A percentile compares a stretch with the other conserved stretches of the same genome.
Evolutionary conservation across 2,113 vertebrate genomes (phyloP).

Genomic region (Pachypanchax playfairii): DNA sequence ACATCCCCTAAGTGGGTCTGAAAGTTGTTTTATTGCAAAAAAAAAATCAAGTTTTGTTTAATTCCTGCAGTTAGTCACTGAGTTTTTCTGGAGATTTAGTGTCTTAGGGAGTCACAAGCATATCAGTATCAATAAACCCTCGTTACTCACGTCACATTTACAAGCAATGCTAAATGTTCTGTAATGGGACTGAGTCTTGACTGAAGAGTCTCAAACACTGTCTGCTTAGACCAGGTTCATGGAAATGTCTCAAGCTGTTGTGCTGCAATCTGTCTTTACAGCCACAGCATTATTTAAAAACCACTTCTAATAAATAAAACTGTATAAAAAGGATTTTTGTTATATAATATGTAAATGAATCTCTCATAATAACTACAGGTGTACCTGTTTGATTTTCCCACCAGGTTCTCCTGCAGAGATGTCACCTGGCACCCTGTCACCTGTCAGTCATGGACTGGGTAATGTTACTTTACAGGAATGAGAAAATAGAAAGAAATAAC

Average conservation of each 20-base stretch:
- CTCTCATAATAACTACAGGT: too few species aligned
- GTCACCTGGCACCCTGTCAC: constrained; percentile 93
- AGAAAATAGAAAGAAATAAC: neutral
- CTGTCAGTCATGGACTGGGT: constrained; percentile 95
- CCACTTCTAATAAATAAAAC: too few species aligned
- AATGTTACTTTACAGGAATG: constrained; percentile 28
- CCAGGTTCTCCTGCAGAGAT: constrained; percentile 96
- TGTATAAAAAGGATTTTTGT: too few species aligned
- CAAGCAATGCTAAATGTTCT: neutral
- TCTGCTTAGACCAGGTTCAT: neutral
- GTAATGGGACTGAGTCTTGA: neutral
- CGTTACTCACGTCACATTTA: neutral
- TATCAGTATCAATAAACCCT: too few species aligned
- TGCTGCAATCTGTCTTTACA: neutral
- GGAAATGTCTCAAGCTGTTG: too few species aligned
- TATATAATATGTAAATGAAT: too few species aligned
- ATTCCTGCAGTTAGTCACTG: too few species aligned
- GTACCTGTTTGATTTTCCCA: too few species aligned
- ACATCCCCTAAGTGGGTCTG: too few species aligned
- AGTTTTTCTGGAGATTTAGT: neutral
- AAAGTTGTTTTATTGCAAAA: too few species aligned
- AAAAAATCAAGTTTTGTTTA: too few species aligned
- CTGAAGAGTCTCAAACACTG: neutral
- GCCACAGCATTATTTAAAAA: neutral
- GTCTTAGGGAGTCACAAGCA: neutral